These are phyloP conservation scores for Pleuronectes platessa DNA, from an alignment of 2,113 vertebrate genomes.

Conservation along the genomic window DNA sequence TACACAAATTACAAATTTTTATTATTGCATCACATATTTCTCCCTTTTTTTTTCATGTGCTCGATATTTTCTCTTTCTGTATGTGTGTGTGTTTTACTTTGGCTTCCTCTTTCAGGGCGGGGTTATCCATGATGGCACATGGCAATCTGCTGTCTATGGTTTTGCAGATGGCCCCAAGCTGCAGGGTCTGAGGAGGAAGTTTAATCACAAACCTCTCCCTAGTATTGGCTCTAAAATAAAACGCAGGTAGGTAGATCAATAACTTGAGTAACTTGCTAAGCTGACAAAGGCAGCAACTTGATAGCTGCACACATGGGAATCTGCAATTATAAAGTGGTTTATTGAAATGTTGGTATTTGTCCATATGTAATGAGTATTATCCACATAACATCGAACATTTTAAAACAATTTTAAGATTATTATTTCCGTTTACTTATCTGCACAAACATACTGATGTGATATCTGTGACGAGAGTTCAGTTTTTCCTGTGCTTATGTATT, in stretches of 20 bases:
- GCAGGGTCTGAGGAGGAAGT: slow-evolving; percentile 83
- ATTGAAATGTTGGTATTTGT: neutral
- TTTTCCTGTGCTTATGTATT: slow-evolving; percentile 2
- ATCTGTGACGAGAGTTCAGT: neutral
- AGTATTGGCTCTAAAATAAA: slow-evolving; percentile 87
- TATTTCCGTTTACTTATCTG: neutral
- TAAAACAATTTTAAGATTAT: neutral
- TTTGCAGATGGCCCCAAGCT: slow-evolving; percentile 83
- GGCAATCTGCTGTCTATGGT: slow-evolving; percentile 91
- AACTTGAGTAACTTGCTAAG: neutral
- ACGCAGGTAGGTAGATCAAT: slow-evolving; percentile 81
- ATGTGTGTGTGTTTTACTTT: neutral
- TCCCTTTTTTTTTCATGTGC: neutral
- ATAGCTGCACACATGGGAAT: too few relatives aligned
- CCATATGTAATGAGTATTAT: neutral
- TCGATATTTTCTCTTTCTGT: neutral
- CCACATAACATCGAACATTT: neutral
- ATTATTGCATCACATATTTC: neutral
- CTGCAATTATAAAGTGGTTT: too few relatives aligned
- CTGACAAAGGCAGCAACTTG: neutral
- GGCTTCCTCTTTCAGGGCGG: slow-evolving; percentile 78
- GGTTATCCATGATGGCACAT: slow-evolving; percentile 91
- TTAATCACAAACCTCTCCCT: slow-evolving; percentile 86
- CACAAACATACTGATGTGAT: neutral
- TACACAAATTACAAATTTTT: neutral